phyloP scores from a whole-genome alignment of 2,113 vertebrate species.

The Xiphophorus hellerii region DNA sequence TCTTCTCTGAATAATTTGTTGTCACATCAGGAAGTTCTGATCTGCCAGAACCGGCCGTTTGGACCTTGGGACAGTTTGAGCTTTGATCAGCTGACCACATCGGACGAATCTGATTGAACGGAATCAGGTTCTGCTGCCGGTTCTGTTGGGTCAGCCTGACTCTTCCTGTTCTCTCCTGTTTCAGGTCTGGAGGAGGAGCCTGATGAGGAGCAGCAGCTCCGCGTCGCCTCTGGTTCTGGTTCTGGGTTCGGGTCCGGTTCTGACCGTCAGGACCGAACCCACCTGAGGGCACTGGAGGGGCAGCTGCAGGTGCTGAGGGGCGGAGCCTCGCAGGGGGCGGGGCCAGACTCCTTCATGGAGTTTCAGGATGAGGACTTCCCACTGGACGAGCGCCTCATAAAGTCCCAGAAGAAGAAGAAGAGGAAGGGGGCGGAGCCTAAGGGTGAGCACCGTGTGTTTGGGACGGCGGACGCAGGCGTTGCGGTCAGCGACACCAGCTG shows the following conservation, averaged over 20 bases:
- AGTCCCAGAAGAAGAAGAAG: slow-evolving; percentile 42
- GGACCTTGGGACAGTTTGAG: background rate
- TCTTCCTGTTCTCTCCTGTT: slow-evolving; percentile 11
- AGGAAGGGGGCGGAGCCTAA: slow-evolving; percentile 11
- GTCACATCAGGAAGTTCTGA: background rate
- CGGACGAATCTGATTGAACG: no score
- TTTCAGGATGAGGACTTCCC: slow-evolving; percentile 75
- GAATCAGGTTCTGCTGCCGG: no score
- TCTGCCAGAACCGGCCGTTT: background rate
- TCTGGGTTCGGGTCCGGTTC: no score
- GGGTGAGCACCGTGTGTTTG: slow-evolving; percentile 62
- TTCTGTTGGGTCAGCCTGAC: background rate
- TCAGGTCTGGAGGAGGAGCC: slow-evolving; percentile 40
- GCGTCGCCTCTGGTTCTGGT: background rate
- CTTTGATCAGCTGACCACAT: no score
- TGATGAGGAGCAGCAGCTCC: slow-evolving; percentile 17
- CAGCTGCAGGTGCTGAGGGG: slow-evolving; percentile 53
- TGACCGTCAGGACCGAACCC: no score
- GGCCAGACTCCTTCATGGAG: slow-evolving; percentile 54
- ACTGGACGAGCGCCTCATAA: slow-evolving; percentile 6
- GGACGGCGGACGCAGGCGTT: slow-evolving; percentile 68
- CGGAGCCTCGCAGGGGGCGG: background rate
- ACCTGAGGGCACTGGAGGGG: slow-evolving; percentile 45
- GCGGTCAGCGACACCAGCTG: slow-evolving; percentile 79
- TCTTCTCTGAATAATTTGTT: background rate